phyloP scores from a whole-genome alignment of 2,888 invertebrate species.

The Timema podura region DNA sequence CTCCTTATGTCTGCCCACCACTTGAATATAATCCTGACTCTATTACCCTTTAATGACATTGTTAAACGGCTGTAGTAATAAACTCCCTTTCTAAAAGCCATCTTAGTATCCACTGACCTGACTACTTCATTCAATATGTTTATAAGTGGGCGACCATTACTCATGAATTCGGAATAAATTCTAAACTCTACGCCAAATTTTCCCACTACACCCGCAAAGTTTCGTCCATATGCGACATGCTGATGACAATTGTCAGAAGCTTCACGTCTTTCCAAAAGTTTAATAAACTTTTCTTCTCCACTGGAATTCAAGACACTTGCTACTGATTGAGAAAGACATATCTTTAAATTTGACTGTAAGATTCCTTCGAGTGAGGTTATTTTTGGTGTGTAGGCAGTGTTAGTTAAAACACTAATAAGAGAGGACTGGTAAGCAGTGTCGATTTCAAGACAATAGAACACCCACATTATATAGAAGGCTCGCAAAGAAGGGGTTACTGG shows the following conservation, averaged over 20 bases:
- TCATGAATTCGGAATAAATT: neutral
- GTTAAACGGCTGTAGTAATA: neutral
- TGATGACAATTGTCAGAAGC: neutral
- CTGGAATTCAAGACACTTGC: neutral
- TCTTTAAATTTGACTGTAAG: neutral
- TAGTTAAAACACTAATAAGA: neutral
- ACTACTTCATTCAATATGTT: neutral
- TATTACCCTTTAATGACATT: neutral
- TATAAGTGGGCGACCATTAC: neutral
- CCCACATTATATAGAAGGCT: neutral
- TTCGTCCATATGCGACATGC: neutral
- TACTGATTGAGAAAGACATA: neutral
- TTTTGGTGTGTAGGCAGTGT: neutral
- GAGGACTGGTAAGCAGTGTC: conserved; percentile 7
- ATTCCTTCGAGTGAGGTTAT: neutral
- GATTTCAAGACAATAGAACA: neutral
- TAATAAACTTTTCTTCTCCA: neutral
- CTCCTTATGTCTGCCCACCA: conserved; percentile 1
- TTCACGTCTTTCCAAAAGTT: neutral
- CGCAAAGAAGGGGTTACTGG: neutral
- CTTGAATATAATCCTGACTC: conserved; percentile 1
- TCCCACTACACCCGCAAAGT: no score
- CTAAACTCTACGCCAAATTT: no score
- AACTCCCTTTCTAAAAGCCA: neutral
- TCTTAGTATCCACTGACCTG: neutral